Conservation (phyloP, 2,113 vertebrate genomes). For the Aphyosemion australe region DNA sequence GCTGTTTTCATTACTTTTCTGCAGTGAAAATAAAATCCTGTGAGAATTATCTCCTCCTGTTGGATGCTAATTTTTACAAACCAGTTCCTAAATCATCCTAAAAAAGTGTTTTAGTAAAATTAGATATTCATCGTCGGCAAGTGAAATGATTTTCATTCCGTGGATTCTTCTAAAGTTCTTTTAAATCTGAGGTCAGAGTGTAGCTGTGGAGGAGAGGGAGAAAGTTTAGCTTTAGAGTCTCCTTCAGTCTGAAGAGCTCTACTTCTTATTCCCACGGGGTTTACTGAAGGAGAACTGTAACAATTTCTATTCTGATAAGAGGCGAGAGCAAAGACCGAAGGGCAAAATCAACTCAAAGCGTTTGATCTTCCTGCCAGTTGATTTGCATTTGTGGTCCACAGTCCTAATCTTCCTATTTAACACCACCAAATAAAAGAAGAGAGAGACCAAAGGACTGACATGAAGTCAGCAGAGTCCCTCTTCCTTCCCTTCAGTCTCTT, state of each 20-base stretch:
- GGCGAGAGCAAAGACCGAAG: constrained; percentile 61
- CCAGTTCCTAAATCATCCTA: not conserved
- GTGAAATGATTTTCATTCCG: constrained; percentile 5
- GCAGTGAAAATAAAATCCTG: not conserved
- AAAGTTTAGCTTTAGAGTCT: constrained; percentile 47
- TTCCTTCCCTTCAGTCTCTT: constrained; percentile 15
- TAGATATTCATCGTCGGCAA: constrained; percentile 19
- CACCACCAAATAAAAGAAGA: constrained; percentile 55
- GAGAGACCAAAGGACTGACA: constrained; percentile 36
- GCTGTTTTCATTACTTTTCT: not conserved
- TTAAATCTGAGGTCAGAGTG: constrained; percentile 45
- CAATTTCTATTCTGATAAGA: constrained; percentile 67
- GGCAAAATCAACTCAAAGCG: constrained; percentile 65
- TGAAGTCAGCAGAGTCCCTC: constrained; percentile 28
- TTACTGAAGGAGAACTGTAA: constrained; percentile 59
- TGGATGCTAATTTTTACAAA: not conserved
- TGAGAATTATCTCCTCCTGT: not conserved
- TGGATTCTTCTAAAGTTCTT: constrained; percentile 30
- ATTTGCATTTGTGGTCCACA: constrained; percentile 73
- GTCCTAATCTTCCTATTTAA: constrained; percentile 74
- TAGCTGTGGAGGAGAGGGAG: constrained; percentile 43
- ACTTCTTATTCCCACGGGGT: constrained; percentile 64
- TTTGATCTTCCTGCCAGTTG: constrained; percentile 74
- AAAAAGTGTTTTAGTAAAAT: constrained; percentile 9
- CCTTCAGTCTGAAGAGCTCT: constrained; percentile 43